A percentile compares a stretch with the other conserved stretches of the same genome.
Conservation (phyloP, 1,140 invertebrate species). For the Atta cephalotes region DNA sequence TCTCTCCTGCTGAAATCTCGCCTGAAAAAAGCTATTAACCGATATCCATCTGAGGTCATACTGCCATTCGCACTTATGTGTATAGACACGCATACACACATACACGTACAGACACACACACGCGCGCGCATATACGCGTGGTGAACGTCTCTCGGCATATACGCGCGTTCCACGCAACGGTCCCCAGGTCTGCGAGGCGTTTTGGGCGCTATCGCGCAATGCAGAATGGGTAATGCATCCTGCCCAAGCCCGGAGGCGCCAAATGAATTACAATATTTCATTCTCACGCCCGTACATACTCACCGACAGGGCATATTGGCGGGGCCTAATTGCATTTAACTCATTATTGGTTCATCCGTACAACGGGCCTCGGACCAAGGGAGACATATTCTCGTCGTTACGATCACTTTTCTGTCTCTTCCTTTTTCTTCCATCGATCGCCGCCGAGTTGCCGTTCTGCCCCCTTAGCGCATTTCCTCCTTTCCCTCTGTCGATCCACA, state of each 20-base stretch:
- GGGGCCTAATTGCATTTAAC: constrained; percentile 79
- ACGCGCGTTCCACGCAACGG: constrained; percentile 27
- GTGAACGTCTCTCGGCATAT: constrained; percentile 49
- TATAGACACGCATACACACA: neutral
- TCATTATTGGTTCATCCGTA: constrained; percentile 76
- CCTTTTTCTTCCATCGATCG: constrained; percentile 46
- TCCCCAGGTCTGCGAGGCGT: constrained; percentile 51
- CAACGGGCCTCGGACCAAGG: constrained; percentile 15
- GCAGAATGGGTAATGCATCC: constrained; percentile 78
- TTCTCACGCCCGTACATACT: constrained; percentile 76
- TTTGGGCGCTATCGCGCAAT: constrained; percentile 76
- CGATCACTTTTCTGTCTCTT: constrained; percentile 35
- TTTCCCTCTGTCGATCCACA: neutral
- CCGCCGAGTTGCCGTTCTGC: constrained; percentile 10
- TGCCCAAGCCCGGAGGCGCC: constrained; percentile 77
- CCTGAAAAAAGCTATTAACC: constrained; percentile 83
- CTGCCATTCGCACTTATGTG: constrained; percentile 73
- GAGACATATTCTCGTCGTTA: constrained; percentile 53
- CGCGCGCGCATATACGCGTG: constrained; percentile 17
- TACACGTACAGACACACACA: neutral
- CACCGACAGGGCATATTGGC: constrained; percentile 71
- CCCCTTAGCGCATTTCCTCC: neutral
- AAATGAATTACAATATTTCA: constrained; percentile 83
- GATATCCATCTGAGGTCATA: constrained; percentile 85
- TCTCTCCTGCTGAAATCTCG: constrained; percentile 58